phyloP scores from a whole-genome alignment of 2,888 invertebrate genomes.

The Drosophila niveifrons region DNA sequence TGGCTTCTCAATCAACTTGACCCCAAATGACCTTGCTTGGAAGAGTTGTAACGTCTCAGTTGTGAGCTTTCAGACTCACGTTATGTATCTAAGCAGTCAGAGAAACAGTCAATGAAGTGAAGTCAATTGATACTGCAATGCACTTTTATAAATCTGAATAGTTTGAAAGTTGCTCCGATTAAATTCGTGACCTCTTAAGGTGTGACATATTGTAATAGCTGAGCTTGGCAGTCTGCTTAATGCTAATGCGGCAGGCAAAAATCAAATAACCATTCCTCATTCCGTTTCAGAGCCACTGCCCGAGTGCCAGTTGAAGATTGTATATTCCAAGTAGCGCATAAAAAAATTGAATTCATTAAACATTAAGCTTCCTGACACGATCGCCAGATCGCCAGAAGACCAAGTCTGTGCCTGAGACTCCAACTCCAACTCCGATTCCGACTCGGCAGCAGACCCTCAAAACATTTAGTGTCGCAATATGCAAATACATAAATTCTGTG shows the following conservation, averaged over 20 bases:
- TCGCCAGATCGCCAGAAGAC: slow-evolving; percentile 15
- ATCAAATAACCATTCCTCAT: slow-evolving; percentile 23
- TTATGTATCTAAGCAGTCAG: not conserved
- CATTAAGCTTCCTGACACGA: slow-evolving; percentile 79
- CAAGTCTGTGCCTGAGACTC: not conserved
- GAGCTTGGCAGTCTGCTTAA: not conserved
- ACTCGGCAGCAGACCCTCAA: slow-evolving; percentile 42
- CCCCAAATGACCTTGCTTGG: slow-evolving; percentile 32
- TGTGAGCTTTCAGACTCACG: too few relatives aligned
- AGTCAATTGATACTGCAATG: not conserved
- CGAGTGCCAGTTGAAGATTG: slow-evolving; percentile 12
- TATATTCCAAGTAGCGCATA: slow-evolving; percentile 70
- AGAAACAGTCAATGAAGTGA: too few relatives aligned
- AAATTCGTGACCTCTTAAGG: too few relatives aligned
- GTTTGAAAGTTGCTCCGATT: not conserved
- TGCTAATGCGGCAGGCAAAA: slow-evolving; percentile 5
- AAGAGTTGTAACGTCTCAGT: too few relatives aligned
- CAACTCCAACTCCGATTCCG: not conserved
- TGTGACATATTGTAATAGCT: not conserved
- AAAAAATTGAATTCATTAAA: slow-evolving; percentile 83
- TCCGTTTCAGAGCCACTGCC: not conserved
- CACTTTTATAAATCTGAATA: not conserved
- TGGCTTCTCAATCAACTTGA: slow-evolving; percentile 30
- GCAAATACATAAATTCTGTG: slow-evolving; percentile 75
- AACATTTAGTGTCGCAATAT: slow-evolving; percentile 78